Conservation (phyloP, 37 sponge, comb jelly and placozoan species). For the Eunapius fragilis region DNA sequence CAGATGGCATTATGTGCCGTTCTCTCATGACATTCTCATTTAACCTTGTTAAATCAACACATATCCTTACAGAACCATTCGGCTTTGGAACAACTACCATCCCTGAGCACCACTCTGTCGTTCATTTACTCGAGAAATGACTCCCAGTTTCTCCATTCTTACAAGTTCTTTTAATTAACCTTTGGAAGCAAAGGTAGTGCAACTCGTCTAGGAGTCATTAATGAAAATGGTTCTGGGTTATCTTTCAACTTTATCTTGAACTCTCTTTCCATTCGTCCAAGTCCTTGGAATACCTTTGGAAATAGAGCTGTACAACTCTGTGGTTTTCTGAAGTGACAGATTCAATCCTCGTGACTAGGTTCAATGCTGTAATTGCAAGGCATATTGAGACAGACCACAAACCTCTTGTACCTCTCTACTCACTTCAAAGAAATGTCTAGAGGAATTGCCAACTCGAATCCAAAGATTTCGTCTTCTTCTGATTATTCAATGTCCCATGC, state of each 20-base stretch:
- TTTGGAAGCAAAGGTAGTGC: slow-evolving; percentile 31
- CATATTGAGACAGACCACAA: too few species aligned
- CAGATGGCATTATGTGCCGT: slow-evolving; percentile 14
- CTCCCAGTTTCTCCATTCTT: slow-evolving; percentile 26
- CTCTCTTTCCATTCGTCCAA: slow-evolving; percentile 22
- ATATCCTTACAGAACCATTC: not conserved
- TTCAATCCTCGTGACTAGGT: not conserved
- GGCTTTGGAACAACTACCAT: slow-evolving; percentile 33
- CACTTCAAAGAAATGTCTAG: too few species aligned
- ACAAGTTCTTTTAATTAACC: slow-evolving; percentile 5
- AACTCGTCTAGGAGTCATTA: slow-evolving; percentile 36
- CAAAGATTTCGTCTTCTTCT: too few species aligned
- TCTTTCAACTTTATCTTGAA: slow-evolving; percentile 18
- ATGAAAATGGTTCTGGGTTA: slow-evolving; percentile 24
- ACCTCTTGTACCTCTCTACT: too few species aligned
- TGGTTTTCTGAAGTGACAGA: not conserved
- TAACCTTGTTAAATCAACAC: slow-evolving; percentile 16
- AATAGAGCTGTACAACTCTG: slow-evolving; percentile 3
- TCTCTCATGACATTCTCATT: slow-evolving; percentile 19
- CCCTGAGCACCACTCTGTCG: slow-evolving; percentile 23
- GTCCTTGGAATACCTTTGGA: slow-evolving; percentile 35
- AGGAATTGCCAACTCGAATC: too few species aligned
- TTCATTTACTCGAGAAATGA: slow-evolving; percentile 11
- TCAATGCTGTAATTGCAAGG: not conserved
- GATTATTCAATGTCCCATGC: too few species aligned